These are phyloP conservation scores for Cydia pomonella DNA, from an alignment of 1,140 invertebrate species.

Conservation along the genomic window DNA sequence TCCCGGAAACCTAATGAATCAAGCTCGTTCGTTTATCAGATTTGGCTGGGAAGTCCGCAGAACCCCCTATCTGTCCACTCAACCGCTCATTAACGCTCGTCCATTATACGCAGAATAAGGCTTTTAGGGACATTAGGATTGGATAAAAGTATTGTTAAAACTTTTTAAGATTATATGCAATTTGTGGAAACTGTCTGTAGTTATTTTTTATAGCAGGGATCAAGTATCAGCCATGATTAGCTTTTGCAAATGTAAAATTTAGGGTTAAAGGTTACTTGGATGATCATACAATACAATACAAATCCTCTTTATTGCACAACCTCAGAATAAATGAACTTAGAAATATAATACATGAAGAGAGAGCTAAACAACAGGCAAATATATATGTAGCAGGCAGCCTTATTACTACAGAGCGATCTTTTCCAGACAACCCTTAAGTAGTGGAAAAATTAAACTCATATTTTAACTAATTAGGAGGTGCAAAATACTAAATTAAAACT, in stretches of 20 bases:
- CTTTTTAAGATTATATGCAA: background rate
- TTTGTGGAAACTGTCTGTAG: conserved; percentile 2
- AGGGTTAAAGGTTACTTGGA: no score
- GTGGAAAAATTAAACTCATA: no score
- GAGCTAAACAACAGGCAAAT: no score
- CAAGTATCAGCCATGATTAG: background rate
- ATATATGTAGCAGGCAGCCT: no score
- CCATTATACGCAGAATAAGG: conserved; percentile 4
- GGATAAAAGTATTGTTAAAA: background rate
- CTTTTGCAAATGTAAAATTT: background rate
- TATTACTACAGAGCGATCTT: no score
- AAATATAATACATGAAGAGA: no score
- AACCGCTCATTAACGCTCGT: conserved; percentile 25
- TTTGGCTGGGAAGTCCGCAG: background rate
- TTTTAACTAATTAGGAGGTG: no score
- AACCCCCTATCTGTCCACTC: conserved; percentile 11
- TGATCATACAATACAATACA: no score
- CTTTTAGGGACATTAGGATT: background rate
- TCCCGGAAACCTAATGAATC: conserved; percentile 15
- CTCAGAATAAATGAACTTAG: no score
- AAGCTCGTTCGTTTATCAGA: conserved; percentile 8
- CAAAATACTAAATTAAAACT: no score
- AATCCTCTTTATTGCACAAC: no score
- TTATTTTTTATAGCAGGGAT: background rate
- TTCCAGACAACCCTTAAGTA: no score